Percentiles rank a stretch among this genome's conserved stretches.
phyloP scores from a whole-genome alignment of 1,140 invertebrate genomes.

The Chironomus tepperi region DNA sequence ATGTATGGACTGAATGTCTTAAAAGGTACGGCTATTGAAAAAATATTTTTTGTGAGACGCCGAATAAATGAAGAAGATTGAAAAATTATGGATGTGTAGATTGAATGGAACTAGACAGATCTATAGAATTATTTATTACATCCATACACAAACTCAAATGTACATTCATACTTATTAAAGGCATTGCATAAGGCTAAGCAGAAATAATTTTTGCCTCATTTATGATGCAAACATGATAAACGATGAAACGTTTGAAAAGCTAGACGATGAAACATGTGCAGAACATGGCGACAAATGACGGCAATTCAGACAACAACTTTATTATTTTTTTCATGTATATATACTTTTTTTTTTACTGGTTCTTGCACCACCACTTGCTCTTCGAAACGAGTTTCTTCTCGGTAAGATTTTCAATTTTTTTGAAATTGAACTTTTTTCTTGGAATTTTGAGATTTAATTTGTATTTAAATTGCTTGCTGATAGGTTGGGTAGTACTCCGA shows the following conservation, averaged over 20 bases:
- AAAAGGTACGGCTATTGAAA: not conserved
- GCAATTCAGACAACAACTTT: not conserved
- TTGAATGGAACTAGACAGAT: too few relatives aligned
- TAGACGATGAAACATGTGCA: slow-evolving; percentile 5
- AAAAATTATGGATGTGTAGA: not conserved
- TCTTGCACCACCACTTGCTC: not conserved
- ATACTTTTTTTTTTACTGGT: not conserved
- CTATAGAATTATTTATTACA: slow-evolving; percentile 2
- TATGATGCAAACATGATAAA: not conserved
- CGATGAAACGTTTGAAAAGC: not conserved
- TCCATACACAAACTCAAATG: not conserved
- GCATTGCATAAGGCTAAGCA: not conserved
- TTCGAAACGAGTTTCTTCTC: not conserved
- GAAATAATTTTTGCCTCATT: not conserved
- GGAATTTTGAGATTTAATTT: too few relatives aligned
- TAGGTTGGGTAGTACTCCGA: too few relatives aligned
- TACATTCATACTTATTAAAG: not conserved
- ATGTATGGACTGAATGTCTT: not conserved
- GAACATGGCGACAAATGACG: not conserved
- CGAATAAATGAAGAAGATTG: not conserved
- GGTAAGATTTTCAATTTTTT: too few relatives aligned
- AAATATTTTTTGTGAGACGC: not conserved
- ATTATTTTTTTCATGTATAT: not conserved
- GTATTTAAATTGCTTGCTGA: too few relatives aligned
- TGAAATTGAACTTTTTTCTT: too few relatives aligned